Evolutionary conservation across 2,888 invertebrate genomes (phyloP), one percentile per base, ranked within the genome.

Genomic region (Linnaemya tessellans): DNA sequence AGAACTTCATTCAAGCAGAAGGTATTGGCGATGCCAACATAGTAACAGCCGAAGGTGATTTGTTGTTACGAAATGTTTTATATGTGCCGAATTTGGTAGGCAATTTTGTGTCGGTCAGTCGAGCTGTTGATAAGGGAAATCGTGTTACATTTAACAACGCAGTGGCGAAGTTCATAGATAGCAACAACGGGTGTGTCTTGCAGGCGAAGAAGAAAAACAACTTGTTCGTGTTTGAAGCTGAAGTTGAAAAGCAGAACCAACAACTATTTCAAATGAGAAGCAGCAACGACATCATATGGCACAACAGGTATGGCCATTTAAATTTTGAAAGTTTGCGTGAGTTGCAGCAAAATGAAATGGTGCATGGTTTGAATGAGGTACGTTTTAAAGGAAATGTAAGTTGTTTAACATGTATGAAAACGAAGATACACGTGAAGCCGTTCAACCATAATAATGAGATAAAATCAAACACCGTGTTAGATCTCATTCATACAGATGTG

Each of bases 221-320:
- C 3, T 43, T 58, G 58, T 51, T 58, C 25, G 22, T 73, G 35
- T 60, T 73, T 41, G n/a, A n/a, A n/a, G n/a, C n/a, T 13, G 30
- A 13, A 15, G 20, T 30, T n/a, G n/a, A n/a, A n/a, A 7, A 46
- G 7, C 46, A 15, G 3, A 46, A 5, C 10, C 43, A 73, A 18
- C 46, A 58, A 73, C 13, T 73, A 13, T 73, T 60, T 60, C 46
- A 49, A 46, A 58, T 73, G 18, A 58, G 60, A 3, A 30, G 1
- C 3, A 13, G 10, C 7, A 8, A 58, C 0, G 20, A 43, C 5
- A 18, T 73, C 3, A 46, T 18, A 15, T 73, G 71, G 46, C 71
- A 60, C 8, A 71, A 58, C 20, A 51, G 68, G 20, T 68, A n/a
- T 20, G 68, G 68, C 9, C 68, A 68, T 22, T 20, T 68, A 38